These are phyloP conservation scores for Megalops cyprinoides DNA, from an alignment of 2,797 vertebrate genomes.

Conservation along the genomic window DNA sequence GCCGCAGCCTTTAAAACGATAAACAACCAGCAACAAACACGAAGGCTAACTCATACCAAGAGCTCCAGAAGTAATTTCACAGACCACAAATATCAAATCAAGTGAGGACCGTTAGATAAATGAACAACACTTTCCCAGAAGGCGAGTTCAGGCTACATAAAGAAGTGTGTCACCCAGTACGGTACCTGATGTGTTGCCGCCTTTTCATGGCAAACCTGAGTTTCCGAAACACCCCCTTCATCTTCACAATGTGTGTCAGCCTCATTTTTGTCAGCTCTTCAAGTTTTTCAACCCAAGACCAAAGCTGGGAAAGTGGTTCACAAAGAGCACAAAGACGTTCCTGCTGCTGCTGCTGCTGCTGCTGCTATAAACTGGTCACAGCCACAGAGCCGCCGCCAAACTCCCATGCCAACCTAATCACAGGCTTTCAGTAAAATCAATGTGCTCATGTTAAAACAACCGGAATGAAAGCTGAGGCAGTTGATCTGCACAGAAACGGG, in stretches of 20 bases:
- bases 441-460: conserved; percentile 18
- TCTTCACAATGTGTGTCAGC: conserved; percentile 38
- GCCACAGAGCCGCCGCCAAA: conserved; percentile 18
- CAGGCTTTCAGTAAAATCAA: conserved; percentile 35
- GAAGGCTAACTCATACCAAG: too few species aligned
- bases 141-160: neutral
- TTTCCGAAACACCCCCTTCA: conserved; percentile 44
- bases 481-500: conserved; percentile 6
- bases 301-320: neutral
- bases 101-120: too few species aligned
- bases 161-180: neutral
- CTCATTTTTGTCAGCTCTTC: conserved; percentile 28
- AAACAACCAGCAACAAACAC: neutral
- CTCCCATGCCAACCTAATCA: conserved; percentile 21
- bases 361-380: neutral
- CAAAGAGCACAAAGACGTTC: neutral
- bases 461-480: neutral
- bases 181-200: conserved; percentile 40
- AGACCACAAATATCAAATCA: too few species aligned
- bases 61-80: neutral
- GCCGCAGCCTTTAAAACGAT: too few species aligned
- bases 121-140: too few species aligned
- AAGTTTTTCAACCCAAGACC: neutral
- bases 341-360: too few species aligned
- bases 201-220: conserved; percentile 32